Percentiles rank a stretch among this genome's conserved stretches.
phyloP scores from a whole-genome alignment of 2,113 vertebrate species.

The Ondatra zibethicus region DNA sequence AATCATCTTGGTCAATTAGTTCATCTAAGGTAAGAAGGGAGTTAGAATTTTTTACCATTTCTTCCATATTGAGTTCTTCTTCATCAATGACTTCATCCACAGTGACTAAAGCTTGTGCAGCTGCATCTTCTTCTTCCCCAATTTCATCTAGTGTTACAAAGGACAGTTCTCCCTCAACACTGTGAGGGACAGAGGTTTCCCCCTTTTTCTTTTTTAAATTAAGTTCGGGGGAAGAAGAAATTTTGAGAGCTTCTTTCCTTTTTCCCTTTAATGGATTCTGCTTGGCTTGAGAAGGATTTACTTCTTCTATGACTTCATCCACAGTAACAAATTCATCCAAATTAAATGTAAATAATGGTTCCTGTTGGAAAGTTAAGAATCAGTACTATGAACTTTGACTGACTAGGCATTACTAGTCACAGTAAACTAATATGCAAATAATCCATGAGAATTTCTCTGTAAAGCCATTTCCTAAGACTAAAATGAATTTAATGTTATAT shows the following conservation, averaged over 20 bases:
- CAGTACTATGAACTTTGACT: not conserved
- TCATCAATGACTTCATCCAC: conserved; percentile 91
- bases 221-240: conserved; percentile 39
- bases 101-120: conserved; percentile 82
- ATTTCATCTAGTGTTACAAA: conserved; percentile 93
- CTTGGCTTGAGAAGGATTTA: conserved; percentile 62
- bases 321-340: conserved; percentile 94
- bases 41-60: conserved; percentile 82
- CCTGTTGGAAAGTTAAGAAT: conserved; percentile 70
- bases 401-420: not conserved
- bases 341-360: conserved; percentile 89
- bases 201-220: conserved; percentile 82
- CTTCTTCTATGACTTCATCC: conserved; percentile 91
- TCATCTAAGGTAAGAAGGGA: conserved; percentile 90
- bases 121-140: conserved; percentile 90
- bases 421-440: conserved; percentile 13
- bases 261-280: conserved; percentile 79
- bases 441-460: conserved; percentile 24
- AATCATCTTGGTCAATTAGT: conserved; percentile 87
- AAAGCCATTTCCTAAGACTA: conserved; percentile 33
- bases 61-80: conserved; percentile 83
- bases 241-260: conserved; percentile 81
- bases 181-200: not conserved
- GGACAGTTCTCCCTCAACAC: conserved; percentile 72
- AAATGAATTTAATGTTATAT: conserved; percentile 40